Base-by-base conservation (phyloP, 2,888 invertebrate species). In the Drosophila pullipes region DNA sequence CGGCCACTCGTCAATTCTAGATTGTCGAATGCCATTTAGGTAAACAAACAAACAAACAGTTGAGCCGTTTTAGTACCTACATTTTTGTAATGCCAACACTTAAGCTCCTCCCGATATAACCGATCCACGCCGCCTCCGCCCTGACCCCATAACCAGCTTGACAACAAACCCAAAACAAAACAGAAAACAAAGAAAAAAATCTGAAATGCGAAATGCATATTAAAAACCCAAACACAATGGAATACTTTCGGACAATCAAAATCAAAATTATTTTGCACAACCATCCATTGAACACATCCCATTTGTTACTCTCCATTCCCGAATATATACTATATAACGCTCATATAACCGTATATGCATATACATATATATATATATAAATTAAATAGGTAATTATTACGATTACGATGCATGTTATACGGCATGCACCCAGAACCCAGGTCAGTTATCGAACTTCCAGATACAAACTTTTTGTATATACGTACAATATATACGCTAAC, bases 171-270 rank as follows among this genome's bases (percentile, higher is more conserved):
- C 64, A 55, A 60, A 63, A 28, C 50, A 58, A 64, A 18, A n/a
- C 11, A 66, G 33, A 60, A 55, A 33, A 44, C 53, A 60, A 50
- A 31, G 22, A 44, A 13, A 16, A 2, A 33, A 33, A 33, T 4
- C 11, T 1, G 44, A 11, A 44, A 22, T 7, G 30, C 30, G 7
- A 31, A 9, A 31, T 7, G 30, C 7, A 7, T 7, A 30, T 1
- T 44, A 22, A 44, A 16, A 47, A 25, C 16, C 25, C 9, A 25
- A 30, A 85, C 74, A 83, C 78, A 67, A 66, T 73, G 79, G 78
- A 85, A 71, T 87, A 90, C 91, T 92, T 92, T 92, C 91, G 92
- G 92, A 92, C 92, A 92, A 92, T 92, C 92, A 92, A 83, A 89
- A 91, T 91, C 91, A 90, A 92, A 92, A 93, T 93, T 92, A 69